These are phyloP conservation scores for Yponomeuta cagnagella DNA, from an alignment of 2,888 invertebrate genomes.

Conservation along the genomic window DNA sequence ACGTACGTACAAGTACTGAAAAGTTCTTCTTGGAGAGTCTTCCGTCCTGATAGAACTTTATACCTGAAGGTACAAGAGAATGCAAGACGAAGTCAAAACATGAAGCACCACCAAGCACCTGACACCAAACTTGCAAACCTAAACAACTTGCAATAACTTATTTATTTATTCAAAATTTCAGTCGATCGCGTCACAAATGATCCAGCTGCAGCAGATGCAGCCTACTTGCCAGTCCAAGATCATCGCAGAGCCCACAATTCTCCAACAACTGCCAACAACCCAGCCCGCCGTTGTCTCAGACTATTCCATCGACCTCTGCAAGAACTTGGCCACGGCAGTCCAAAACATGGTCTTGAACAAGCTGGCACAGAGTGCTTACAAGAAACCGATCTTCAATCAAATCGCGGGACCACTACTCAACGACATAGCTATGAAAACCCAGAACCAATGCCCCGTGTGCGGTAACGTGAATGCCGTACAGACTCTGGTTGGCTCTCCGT, in stretches of 20 bases:
- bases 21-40: too few relatives aligned
- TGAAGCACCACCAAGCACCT: too few relatives aligned
- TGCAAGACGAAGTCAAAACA: too few relatives aligned
- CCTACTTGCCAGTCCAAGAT: neutral
- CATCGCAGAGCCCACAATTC: neutral
- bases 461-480: neutral
- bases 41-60: too few relatives aligned
- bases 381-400: conserved; percentile 21
- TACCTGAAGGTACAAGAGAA: too few relatives aligned
- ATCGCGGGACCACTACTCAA: conserved; percentile 24
- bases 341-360: conserved; percentile 27
- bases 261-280: neutral
- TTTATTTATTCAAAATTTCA: neutral
- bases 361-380: conserved; percentile 19
- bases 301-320: conserved; percentile 14
- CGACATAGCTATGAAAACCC: conserved; percentile 19
- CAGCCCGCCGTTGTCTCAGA: neutral
- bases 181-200: conserved; percentile 14
- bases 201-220: conserved; percentile 15
- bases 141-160: too few relatives aligned
- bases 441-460: conserved; percentile 4
- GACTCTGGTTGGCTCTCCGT: neutral
- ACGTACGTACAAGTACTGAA: too few relatives aligned
- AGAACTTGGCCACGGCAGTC: conserved; percentile 25
- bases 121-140: too few relatives aligned